Evolutionary conservation across 2,113 vertebrate genomes (phyloP).

Genomic region (Channa maculata): DNA sequence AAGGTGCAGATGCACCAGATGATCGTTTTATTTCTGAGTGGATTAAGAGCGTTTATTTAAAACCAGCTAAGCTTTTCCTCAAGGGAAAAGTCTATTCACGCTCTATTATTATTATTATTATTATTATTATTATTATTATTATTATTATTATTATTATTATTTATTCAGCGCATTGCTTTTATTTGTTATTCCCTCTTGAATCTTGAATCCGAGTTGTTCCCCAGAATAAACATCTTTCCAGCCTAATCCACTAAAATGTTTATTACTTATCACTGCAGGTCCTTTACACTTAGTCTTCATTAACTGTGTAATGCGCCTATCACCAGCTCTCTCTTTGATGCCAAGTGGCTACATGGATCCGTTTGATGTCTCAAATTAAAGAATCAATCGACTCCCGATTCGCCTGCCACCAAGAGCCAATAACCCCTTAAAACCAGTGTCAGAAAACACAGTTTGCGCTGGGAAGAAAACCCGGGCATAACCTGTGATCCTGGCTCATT

Average conservation of each 20-base stretch:
- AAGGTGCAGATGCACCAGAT: slow-evolving; percentile 52
- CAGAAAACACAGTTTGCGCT: slow-evolving; percentile 32
- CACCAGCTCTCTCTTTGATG: slow-evolving; percentile 86
- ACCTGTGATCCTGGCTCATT: slow-evolving; percentile 37
- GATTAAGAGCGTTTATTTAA: slow-evolving; percentile 56
- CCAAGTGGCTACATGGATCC: slow-evolving; percentile 84
- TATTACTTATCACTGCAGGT: slow-evolving; percentile 77
- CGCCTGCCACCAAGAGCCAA: slow-evolving; percentile 47
- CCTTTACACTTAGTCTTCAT: slow-evolving; percentile 85
- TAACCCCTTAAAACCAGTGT: slow-evolving; percentile 47
- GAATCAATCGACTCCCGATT: slow-evolving; percentile 79
- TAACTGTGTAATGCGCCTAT: slow-evolving; percentile 82
- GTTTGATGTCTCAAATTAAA: slow-evolving; percentile 89
- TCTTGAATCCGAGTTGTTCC: not conserved
- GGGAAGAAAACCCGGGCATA: not conserved
- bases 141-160: slow-evolving; percentile 8
- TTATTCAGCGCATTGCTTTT: not conserved
- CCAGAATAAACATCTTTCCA: slow-evolving; percentile 46
- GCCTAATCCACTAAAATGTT: slow-evolving; percentile 67
- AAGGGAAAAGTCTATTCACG: no score
- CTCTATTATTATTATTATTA: slow-evolving; percentile 3
- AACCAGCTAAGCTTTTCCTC: slow-evolving; percentile 25
- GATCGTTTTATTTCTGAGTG: slow-evolving; percentile 47
- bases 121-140: slow-evolving; percentile 18
- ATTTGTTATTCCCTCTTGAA: not conserved